Base-by-base conservation (phyloP, 2,113 vertebrate species). In the Scomber scombrus region DNA sequence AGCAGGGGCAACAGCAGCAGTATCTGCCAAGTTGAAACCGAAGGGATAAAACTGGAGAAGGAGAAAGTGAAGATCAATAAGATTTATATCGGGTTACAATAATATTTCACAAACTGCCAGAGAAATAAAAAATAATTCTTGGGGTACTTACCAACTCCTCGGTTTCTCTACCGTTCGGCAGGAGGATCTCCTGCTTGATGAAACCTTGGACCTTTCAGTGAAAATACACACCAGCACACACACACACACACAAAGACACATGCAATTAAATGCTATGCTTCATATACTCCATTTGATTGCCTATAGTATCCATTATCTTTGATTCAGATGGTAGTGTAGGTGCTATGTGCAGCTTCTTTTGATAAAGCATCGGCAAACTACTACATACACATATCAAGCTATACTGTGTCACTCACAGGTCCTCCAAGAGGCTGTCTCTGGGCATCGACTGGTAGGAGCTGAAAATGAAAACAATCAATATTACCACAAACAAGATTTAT, bases 181-280 rank as follows among this genome's bases (percentile, higher is more conserved):
- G 13, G 1, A 55, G 81, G 55, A 92, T 76, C 63, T 90, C 89
- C 11, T 93, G 90, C 75, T 92, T 93, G 50, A 93, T 88, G 68
- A 91, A 91, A 46, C 92, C 87, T 5, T 51, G 84, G 31, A 86
- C 78, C 82, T 92, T 75, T 29, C n/a, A 81, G 18, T 13, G 11
- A 75, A 80, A 67, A 78, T 11, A 69, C 31, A 72, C 5, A n/a
- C 3, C 47, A 3, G 5, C 47, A 19, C 51, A 54, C 43, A 26
- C 47, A 43, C 31, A 34, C 31, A 7, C 34, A 40, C 5, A 49
- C 64, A 75, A 13, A 26, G 23, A 26, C 23, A 26, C 23, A 26
- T 26, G 23, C 23, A 26, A 26, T 26, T 26, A 26, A 26, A 26
- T 26, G 23, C 23, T 2, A 26, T 26, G 23, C 23, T 26, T 26